Evolutionary conservation across 1,140 invertebrate genomes (phyloP).

Genomic region (Vanessa atalanta): DNA sequence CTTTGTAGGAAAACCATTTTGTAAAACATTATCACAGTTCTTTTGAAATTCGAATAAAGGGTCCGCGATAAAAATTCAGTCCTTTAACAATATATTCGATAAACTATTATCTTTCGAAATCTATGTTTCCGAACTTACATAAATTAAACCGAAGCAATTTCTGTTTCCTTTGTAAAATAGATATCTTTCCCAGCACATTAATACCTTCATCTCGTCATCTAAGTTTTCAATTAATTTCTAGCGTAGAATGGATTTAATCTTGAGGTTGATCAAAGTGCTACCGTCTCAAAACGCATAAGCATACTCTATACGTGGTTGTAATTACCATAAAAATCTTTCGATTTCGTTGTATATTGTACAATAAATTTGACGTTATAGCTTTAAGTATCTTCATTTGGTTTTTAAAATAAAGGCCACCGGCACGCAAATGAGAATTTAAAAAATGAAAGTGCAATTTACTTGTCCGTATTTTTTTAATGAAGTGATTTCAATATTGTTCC

Average conservation of each 20-base stretch:
- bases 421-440: neutral
- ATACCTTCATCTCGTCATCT: conserved; percentile 28
- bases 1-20: conserved; percentile 24
- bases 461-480: no score
- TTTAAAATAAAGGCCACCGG: conserved; percentile 1
- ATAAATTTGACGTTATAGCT: conserved; percentile 7
- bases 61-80: conserved; percentile 20
- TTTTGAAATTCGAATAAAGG: conserved; percentile 26
- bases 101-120: conserved; percentile 22
- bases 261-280: conserved; percentile 21
- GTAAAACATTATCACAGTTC: conserved; percentile 22
- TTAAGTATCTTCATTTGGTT: conserved; percentile 2
- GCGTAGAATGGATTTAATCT: conserved; percentile 23
- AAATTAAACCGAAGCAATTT: conserved; percentile 27
- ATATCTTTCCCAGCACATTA: conserved; percentile 24
- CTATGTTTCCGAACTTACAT: conserved; percentile 21
- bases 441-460: neutral
- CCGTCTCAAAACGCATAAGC: conserved; percentile 8
- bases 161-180: conserved; percentile 30
- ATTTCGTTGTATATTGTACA: conserved; percentile 15
- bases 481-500: no score
- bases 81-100: conserved; percentile 11
- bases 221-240: conserved; percentile 30
- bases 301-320: conserved; percentile 17
- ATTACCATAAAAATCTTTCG: conserved; percentile 25